Evolutionary conservation across 2,113 vertebrate species (phyloP), one percentile per base, ranked within the genome.

Genomic region (Eulemur rufifrons): DNA sequence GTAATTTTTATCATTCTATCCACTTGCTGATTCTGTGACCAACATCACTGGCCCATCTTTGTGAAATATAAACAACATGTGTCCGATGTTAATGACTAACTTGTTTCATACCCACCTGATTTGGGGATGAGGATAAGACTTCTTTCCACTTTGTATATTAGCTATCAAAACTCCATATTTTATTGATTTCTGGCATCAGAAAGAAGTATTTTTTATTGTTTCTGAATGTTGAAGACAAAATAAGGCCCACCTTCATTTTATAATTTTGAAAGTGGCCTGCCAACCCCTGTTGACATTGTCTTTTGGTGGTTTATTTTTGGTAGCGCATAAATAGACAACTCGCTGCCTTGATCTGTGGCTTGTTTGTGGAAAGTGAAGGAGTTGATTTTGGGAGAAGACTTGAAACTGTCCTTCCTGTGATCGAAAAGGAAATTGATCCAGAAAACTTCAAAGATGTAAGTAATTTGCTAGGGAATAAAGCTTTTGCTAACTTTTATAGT

Each of bases 281-380:
- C 59, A 71, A 10, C 21, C 63, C 86, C 73, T 86, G 32, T 42
- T 80, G 39, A 50, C 61, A 20, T 34, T 84, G 14, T 68, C 74
- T 90, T 82, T 4, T 71, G 54, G n/a, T 92, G 59, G 12, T 85
- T 95, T 93, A 1, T 81, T 61, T 45, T 88, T 97, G 94, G 14
- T 95, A 99, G 99, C 97, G 98, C 76, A 98, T 97, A 64, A 98
- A 99, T 93, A 98, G 98, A 83, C 99, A 99, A 45, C 97, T 99
- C 45, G 99, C 99, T 10, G 99, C 99, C 74, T 99, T 99, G 96
- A 91, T 99, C 0, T 99, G 99, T 1, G 99, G 99, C 20, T 98
- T 99, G 86, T 99, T 99, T 78, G 99, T 99, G 80, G 99, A 99
- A 98, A 99, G 99, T 32, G 99, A 99, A 42, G 99, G 99, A 80